Base-by-base conservation (phyloP, 2,797 vertebrate genomes). In the Aratinga solstitialis region DNA sequence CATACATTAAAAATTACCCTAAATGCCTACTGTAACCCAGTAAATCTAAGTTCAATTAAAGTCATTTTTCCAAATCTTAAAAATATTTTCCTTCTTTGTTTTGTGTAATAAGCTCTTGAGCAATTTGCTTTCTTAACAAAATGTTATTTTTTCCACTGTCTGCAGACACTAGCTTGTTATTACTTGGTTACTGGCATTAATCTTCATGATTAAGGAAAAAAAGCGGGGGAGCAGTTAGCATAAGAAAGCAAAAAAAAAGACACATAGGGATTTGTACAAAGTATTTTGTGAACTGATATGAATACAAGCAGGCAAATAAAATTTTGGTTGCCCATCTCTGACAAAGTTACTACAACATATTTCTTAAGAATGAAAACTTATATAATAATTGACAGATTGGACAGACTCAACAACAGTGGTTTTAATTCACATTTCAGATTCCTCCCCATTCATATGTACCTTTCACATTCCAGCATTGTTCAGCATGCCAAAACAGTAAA, bases 1-100 rank as follows among this genome's bases (percentile, higher is more conserved):
- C 68, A 87, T 94, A 84, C 56, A 93, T 92, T 90, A 87, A 96
- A 95, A 96, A 92, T 71, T 96, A 87, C 61, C 56, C 71, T 80
- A 96, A 95, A 96, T 80, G 65, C 51, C 76, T 80, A 54, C 79
- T 88, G 76, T 77, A 94, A 86, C 20, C 4, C 67, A 94, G 56
- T 82, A 53, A 79, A 53, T 94, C 36, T 66, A 88, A 94, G 93
- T 90, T 94, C 65, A 94, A 84, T 94, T 94, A 93, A 95, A 93
- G 71, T 22, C 59, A 90, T 89, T 87, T 93, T 92, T 79, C 65
- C 88, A 69, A 75, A 68, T 76, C 72, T 79, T 72, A 75, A 85
- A 93, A 93, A 88, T 87, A 86, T 58, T 94, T 93, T 94, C 72
- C 71, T 91, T 72, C 56, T 87, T 90, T 82, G 27, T 68, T 90